Percentiles rank a stretch among this genome's conserved stretches.
Evolutionary conservation across 2,113 vertebrate species (phyloP).

Genomic region (Mellivora capensis): DNA sequence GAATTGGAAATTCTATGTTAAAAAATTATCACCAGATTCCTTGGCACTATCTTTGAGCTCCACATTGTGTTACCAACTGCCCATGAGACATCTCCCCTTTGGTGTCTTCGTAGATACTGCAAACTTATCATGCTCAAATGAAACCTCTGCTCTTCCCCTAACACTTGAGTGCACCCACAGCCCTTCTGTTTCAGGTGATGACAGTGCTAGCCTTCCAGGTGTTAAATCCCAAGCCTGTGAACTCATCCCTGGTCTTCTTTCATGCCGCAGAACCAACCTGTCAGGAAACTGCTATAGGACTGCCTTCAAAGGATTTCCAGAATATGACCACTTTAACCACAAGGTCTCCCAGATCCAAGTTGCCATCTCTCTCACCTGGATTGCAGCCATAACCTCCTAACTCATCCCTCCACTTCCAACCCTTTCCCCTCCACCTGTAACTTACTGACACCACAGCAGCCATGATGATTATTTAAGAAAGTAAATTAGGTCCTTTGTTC

Average conservation of each 20-base stretch:
- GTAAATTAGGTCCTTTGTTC: not conserved
- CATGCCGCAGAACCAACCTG: not conserved
- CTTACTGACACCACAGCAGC: not conserved
- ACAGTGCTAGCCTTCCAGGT: not conserved
- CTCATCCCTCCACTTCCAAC: not conserved
- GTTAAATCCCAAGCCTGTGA: not conserved
- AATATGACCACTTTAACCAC: not conserved
- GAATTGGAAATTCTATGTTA: not conserved
- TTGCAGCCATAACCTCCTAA: not conserved
- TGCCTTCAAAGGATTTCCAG: not conserved
- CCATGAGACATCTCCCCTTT: not conserved
- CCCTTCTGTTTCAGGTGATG: not conserved
- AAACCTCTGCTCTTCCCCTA: not conserved
- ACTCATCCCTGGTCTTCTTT: not conserved
- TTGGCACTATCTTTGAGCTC: not conserved
- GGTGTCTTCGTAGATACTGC: not conserved
- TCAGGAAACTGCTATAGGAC: not conserved
- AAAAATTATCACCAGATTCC: not conserved
- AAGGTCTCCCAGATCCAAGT: not conserved
- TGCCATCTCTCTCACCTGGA: not conserved
- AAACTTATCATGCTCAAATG: not conserved
- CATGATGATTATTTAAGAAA: not conserved
- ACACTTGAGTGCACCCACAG: not conserved
- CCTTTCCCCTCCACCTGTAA: not conserved
- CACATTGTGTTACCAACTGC: not conserved